These are phyloP conservation scores for Sylvilagus floridanus DNA, from an alignment of 2,797 vertebrate genomes.

Conservation along the genomic window DNA sequence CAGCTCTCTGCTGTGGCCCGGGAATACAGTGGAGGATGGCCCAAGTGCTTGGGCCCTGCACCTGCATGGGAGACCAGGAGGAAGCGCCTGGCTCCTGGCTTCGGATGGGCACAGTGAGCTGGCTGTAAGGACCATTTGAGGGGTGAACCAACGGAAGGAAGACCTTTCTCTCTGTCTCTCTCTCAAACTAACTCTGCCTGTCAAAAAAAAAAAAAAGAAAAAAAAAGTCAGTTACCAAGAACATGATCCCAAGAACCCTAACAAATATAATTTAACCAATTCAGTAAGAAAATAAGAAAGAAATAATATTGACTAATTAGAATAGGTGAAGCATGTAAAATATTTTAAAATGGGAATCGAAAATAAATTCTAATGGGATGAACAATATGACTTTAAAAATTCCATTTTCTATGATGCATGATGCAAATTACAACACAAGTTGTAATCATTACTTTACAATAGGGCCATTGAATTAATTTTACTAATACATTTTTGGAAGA, in stretches of 20 bases:
- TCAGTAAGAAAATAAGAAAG: constrained; percentile 30
- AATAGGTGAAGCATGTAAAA: neutral
- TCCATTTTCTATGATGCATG: constrained; percentile 48
- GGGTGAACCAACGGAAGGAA: too few species aligned
- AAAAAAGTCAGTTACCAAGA: neutral
- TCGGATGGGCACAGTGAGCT: too few species aligned
- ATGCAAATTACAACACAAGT: neutral
- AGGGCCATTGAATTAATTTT: constrained; percentile 11
- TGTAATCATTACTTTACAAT: neutral
- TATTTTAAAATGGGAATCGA: constrained; percentile 24
- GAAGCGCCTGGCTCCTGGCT: too few species aligned
- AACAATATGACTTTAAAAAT: neutral
- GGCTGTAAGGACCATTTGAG: too few species aligned
- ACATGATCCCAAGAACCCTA: neutral
- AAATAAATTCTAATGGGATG: constrained; percentile 38
- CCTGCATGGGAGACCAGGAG: too few species aligned
- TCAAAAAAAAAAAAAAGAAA: too few species aligned
- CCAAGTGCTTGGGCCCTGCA: too few species aligned
- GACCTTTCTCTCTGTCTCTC: too few species aligned
- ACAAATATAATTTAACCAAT: constrained; percentile 21
- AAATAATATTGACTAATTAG: constrained; percentile 18
- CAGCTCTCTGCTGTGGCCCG: too few species aligned
- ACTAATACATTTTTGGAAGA: neutral
- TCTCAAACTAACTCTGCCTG: too few species aligned
- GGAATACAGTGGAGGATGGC: too few species aligned